Base-by-base conservation (phyloP, 2,797 vertebrate species). In the Naso thynnoides region DNA sequence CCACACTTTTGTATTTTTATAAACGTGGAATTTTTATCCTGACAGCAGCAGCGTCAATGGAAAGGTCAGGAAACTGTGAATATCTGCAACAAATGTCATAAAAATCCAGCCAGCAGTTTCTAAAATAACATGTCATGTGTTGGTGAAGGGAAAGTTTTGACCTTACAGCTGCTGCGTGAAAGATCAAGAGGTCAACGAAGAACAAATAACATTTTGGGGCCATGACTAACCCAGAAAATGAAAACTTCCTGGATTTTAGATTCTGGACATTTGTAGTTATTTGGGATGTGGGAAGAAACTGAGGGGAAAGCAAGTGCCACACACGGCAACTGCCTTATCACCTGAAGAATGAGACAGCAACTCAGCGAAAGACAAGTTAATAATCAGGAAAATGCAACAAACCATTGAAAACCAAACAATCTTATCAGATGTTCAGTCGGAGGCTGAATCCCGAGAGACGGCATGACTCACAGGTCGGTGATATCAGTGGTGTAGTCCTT, bases 371-470 rank as follows among this genome's bases (percentile, higher is more conserved):
- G 57, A 61, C 41, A 66, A 39, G 13, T 19, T 54, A 29, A 66
- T 54, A 65, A 65, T 60, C 62, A 53, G 53, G 13, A 23, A 21
- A 65, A 53, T 18, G 53, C 63, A 73, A 66, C 18, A 55, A 59
- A 56, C 24, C 31, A 65, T 19, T 1, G 0, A 41, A 31, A 29
- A 10, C 16, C 60, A 77, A 73, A 70, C 42, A 38, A 15, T 65
- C 56, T 78, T 66, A 78, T 84, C 76, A 72, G 67, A 53, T 72
- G 13, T 77, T 79, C 59, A 44, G 62, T 62, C 60, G 36, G 44
- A 58, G 31, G 39, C 27, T 54, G 38, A 68, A 55, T 70, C 49
- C 57, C 19, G 19, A 58, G 39, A 70, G 58, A 41, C 69, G 9
- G 1, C 8, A 16, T 56, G 61, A 58, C 33, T 70, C 68, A 60